Evolutionary conservation across 2,113 vertebrate genomes (phyloP), one percentile per base, ranked within the genome.

Genomic region (Budorcas taxicolor): DNA sequence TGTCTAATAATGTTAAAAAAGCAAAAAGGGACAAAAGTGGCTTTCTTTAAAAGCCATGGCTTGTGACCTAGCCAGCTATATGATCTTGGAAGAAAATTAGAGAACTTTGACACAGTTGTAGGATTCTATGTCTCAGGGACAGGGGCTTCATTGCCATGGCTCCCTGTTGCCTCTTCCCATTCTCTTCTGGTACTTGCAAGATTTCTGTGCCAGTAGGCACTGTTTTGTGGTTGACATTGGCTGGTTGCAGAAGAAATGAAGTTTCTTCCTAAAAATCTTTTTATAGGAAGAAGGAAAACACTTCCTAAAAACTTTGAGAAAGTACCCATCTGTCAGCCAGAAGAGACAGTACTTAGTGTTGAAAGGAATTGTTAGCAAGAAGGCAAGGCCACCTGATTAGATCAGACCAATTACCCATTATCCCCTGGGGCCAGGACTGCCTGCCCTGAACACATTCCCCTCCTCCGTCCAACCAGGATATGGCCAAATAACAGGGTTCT

Each of bases 141-240:
- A 5, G 3, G 2, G 21, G 13, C n/a, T 19, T 31, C 45, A 33
- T 40, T 45, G 29, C 12, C 29, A 17, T 0, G 0, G 19, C 1
- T 23, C 3, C n/a, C 57, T 3, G 4, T 40, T 17, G 11, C 31
- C 12, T 31, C n/a, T 43, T 5, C 19, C 19, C 3, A 1, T 91
- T 82, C 40, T 86, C 40, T 76, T 29, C 17, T 74, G 57, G 5
- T 29, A 8, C 14, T 74, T 21, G 1, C 12, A 52, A 57, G 86
- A 74, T 27, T 16, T 85, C 58, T 58, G 1, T 53, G 8, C 7
- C 36, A 8, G 43, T 23, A 89, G 47, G 33, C 3, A 67, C 19
- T 50, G 31, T 62, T 62, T 67, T 88, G n/a, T 14, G 57, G 21
- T 36, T 82, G 45, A 27, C 27, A 43, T 1, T 84, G 50, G 14